Conservation (phyloP, 2,113 vertebrate species). For the Herpailurus yagouaroundi region DNA sequence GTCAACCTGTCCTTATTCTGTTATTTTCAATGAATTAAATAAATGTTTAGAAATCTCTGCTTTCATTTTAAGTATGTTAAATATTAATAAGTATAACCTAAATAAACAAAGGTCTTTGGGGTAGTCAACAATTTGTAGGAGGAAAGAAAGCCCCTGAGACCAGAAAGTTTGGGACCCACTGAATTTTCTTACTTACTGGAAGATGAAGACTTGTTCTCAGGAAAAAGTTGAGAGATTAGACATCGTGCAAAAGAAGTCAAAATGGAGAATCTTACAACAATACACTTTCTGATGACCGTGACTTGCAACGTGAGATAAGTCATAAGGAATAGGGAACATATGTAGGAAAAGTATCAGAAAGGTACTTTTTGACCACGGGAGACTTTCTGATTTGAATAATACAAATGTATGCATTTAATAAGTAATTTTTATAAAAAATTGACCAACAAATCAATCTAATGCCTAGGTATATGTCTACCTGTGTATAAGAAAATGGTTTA, state of each 20-base stretch:
- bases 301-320: background rate
- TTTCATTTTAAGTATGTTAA: slow-evolving; percentile 8
- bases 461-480: background rate
- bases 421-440: background rate
- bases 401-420: background rate
- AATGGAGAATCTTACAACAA: background rate
- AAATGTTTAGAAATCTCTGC: background rate
- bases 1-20: background rate
- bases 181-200: background rate
- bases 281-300: background rate
- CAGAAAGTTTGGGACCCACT: background rate
- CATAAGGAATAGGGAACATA: accelerated
- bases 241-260: accelerated
- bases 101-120: background rate
- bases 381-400: background rate
- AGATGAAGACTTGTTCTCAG: background rate
- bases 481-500: background rate
- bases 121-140: background rate
- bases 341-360: background rate
- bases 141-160: background rate
- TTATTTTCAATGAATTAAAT: slow-evolving; percentile 25
- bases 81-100: background rate
- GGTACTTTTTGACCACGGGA: background rate
- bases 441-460: background rate
- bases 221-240: background rate